These are phyloP conservation scores for Montipora sp. DNA, from an alignment of 64 coral and sea anemone species.

Conservation along the genomic window DNA sequence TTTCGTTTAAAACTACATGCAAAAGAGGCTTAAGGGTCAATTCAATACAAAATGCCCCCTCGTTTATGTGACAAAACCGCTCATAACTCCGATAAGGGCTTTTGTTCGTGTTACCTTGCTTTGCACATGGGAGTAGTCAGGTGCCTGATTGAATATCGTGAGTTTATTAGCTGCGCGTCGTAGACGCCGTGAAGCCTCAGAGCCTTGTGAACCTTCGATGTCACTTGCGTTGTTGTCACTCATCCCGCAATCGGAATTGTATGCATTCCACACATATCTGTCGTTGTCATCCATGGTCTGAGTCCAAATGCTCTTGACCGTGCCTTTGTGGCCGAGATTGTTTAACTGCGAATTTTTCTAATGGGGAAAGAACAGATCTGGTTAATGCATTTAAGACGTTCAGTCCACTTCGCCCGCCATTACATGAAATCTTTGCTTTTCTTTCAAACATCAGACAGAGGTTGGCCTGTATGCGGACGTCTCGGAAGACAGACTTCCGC, in stretches of 20 bases:
- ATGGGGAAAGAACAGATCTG: not conserved
- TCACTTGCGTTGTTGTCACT: constrained; percentile 56
- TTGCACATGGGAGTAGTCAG: constrained; percentile 81
- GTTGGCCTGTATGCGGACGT: too few species aligned
- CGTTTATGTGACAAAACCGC: too few species aligned
- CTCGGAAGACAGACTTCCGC: too few species aligned
- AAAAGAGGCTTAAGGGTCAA: too few species aligned
- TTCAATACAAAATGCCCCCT: too few species aligned
- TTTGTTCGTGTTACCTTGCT: constrained; percentile 57
- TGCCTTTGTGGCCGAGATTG: constrained; percentile 41
- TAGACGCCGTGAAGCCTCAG: constrained; percentile 8
- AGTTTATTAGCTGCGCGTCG: constrained; percentile 52
- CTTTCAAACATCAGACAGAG: too few species aligned
- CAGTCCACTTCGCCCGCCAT: too few species aligned
- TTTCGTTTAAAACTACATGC: too few species aligned
- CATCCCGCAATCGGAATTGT: constrained; percentile 15
- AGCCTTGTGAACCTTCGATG: not conserved
- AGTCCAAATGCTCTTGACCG: constrained; percentile 51
- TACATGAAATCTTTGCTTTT: too few species aligned
- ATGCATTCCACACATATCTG: not conserved
- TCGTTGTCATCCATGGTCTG: constrained; percentile 52
- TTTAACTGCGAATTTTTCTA: constrained; percentile 71
- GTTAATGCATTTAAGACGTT: too few species aligned
- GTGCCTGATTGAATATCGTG: constrained; percentile 66
- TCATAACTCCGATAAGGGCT: too few species aligned